Evolutionary conservation across 2,888 invertebrate genomes (phyloP), one percentile per base, ranked within the genome.

Genomic region (Tipula lateralis): DNA sequence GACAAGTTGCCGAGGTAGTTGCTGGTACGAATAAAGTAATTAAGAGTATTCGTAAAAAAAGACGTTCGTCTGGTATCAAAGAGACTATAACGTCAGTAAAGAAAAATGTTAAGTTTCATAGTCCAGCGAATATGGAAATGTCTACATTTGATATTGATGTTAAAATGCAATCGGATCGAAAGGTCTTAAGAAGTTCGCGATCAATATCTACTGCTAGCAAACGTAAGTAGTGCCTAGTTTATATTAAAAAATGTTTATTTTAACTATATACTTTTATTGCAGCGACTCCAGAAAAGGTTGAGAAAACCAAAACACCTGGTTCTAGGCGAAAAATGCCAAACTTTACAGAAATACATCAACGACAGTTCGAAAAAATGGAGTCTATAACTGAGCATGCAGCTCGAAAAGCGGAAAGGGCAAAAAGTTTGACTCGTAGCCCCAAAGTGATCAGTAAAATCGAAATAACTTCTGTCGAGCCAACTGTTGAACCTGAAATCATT

Each of bases 261-360:
- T 7, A 82, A n/a, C n/a, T 81, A 1, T n/a, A 30, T 30, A 29
- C 16, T 82, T 82, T 82, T 30, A 30, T 82, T 30, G 12, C n/a
- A 32, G 32, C n/a, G 12, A 82, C 82, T 29, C 66, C 66, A 24
- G 66, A 66, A 24, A 66, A 24, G 24, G 24, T 66, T 9, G 66
- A 82, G 16, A 82, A 82, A 82, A n/a, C n/a, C n/a, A 44, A 32
- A 30, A 82, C 82, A 1, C 82, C 82, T 7, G 6, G 32, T 82
- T 82, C 83, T 7, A 12, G 34, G 12, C 34, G 16, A 4, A 93
- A 92, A 89, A 89, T 94, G 88, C 95, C 95, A 0, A 93, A 95
- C 89, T 95, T 95, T 88, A 91, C 93, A 0, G 92, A 92, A 3
- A 91, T 95, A 84, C 95, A 95, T 87, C 91, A 93, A 88, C 92